Conservation (phyloP, 2,113 vertebrate genomes). For the Poecile atricapillus region DNA sequence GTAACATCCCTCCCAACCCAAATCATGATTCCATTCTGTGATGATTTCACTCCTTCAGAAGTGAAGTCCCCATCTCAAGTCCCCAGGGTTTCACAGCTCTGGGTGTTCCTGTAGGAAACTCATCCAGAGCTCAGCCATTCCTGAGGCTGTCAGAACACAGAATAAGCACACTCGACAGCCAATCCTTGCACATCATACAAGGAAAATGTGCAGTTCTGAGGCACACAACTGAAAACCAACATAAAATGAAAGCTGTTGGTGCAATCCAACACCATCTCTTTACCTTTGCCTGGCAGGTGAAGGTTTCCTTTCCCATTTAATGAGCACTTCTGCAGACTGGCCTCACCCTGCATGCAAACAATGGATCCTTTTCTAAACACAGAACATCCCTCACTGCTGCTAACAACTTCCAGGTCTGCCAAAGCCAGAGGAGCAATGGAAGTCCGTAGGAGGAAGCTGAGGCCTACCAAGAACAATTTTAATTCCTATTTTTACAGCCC, state of each 20-base stretch:
- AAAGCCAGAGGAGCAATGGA: background rate
- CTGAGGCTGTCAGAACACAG: background rate
- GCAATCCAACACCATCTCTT: background rate
- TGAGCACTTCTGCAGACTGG: background rate
- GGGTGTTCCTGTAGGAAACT: background rate
- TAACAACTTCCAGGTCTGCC: background rate
- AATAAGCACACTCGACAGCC: background rate
- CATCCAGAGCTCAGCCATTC: background rate
- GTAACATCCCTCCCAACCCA: background rate
- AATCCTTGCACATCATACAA: accelerated
- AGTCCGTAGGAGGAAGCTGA: background rate
- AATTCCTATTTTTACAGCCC: background rate
- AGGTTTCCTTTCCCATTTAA: background rate
- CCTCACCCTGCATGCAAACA: background rate
- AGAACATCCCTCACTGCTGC: background rate
- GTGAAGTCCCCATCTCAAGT: background rate
- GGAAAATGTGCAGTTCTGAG: background rate
- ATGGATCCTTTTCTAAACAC: background rate
- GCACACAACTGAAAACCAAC: background rate
- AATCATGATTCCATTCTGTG: accelerated
- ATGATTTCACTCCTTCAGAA: background rate
- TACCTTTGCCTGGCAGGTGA: background rate
- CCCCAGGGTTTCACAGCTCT: background rate
- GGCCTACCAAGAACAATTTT: background rate
- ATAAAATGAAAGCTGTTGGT: background rate